phyloP scores from a whole-genome alignment of 2,888 invertebrate genomes.

The Papilio gigon region DNA sequence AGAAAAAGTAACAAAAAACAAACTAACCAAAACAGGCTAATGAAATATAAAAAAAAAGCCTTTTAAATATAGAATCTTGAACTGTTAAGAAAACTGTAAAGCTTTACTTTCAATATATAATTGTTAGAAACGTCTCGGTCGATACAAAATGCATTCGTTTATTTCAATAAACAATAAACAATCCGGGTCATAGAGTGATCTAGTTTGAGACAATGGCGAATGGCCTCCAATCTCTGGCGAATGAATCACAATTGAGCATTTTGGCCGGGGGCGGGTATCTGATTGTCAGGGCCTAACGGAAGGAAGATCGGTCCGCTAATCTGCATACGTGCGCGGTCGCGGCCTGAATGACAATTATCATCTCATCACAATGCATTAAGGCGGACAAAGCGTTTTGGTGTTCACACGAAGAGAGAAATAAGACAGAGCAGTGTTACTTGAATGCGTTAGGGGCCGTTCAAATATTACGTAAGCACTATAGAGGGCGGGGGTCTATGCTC shows the following conservation, averaged over 20 bases:
- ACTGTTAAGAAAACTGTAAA: background rate
- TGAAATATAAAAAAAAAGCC: no score
- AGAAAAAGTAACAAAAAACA: no score
- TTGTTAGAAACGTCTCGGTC: background rate
- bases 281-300: constrained; percentile 66
- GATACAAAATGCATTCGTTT: constrained; percentile 6
- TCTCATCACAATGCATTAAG: constrained; percentile 43
- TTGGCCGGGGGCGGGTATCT: constrained; percentile 50
- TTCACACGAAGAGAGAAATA: background rate
- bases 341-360: constrained; percentile 50
- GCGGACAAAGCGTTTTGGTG: constrained; percentile 39
- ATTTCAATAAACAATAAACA: constrained; percentile 18
- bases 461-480: no score
- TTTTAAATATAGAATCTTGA: background rate
- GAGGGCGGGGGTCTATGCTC: no score
- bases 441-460: no score
- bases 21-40: background rate
- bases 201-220: constrained; percentile 19
- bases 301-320: constrained; percentile 62
- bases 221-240: constrained; percentile 32
- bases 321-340: constrained; percentile 40
- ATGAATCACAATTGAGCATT: constrained; percentile 51
- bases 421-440: background rate
- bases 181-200: constrained; percentile 14
- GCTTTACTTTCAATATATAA: constrained; percentile 1